Evolutionary conservation across 2,888 invertebrate genomes (phyloP).

Genomic region (Philonicus albiceps): DNA sequence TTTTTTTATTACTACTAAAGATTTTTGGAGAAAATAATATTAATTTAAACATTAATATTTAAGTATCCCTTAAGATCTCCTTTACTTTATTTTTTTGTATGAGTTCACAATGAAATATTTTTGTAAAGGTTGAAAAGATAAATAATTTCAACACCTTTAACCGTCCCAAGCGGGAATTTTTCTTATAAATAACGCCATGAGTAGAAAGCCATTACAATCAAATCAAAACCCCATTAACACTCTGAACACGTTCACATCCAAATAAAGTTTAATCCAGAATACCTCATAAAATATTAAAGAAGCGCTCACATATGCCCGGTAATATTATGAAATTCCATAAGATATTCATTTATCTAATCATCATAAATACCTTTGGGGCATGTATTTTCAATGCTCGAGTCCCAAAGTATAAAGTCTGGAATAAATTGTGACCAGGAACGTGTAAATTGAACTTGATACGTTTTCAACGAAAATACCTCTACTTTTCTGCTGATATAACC

Average conservation of each 20-base stretch:
- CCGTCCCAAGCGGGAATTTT: not conserved
- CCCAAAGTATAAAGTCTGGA: not conserved
- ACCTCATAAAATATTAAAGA: constrained; percentile 10
- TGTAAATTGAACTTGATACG: constrained; percentile 16
- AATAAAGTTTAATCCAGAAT: constrained; percentile 15
- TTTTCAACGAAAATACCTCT: not conserved
- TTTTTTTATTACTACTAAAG: no score
- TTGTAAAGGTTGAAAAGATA: no score
- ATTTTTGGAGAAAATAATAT: no score
- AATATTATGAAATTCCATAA: constrained; percentile 22
- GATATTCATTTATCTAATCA: constrained; percentile 35
- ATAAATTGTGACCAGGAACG: constrained; percentile 1
- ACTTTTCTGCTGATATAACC: not conserved
- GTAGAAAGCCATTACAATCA: not conserved
- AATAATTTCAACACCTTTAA: not conserved
- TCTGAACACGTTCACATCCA: not conserved
- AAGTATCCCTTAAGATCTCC: no score
- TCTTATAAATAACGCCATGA: not conserved
- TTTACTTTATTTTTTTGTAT: no score
- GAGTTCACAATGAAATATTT: no score
- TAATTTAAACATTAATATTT: no score
- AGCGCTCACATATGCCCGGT: not conserved
- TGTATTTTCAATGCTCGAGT: constrained; percentile 1
- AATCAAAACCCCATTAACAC: constrained; percentile 10
- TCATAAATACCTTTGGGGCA: constrained; percentile 30